Evolutionary conservation across 2,888 invertebrate species (phyloP).

Genomic region (Teinopalpus imperialis): DNA sequence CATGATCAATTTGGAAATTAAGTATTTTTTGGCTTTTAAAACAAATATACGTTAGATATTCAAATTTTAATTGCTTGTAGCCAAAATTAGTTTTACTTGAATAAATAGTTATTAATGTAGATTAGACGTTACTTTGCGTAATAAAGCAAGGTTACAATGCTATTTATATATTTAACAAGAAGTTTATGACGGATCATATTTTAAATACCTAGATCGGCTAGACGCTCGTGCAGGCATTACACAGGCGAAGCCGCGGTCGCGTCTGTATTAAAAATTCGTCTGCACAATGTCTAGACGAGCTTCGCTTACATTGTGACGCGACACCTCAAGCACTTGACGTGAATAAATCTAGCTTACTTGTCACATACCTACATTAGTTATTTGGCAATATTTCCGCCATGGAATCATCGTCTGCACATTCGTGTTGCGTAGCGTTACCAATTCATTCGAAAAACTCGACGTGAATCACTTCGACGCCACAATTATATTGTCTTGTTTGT

Average conservation of each 20-base stretch:
- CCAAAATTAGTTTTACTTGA: too few species aligned
- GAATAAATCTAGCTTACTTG: conserved; percentile 23
- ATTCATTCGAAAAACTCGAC: neutral
- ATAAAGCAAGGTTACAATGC: too few species aligned
- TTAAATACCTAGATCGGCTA: conserved; percentile 19
- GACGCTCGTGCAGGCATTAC: conserved; percentile 30
- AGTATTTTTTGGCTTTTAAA: too few species aligned
- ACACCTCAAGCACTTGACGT: conserved; percentile 47
- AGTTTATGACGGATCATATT: neutral
- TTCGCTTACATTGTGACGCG: conserved; percentile 57
- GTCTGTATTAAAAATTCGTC: conserved; percentile 68
- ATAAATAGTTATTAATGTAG: too few species aligned
- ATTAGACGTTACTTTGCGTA: too few species aligned
- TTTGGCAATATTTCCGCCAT: conserved; percentile 27
- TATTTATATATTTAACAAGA: too few species aligned
- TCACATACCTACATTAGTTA: conserved; percentile 26
- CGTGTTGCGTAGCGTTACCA: neutral
- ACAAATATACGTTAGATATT: too few species aligned
- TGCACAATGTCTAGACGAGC: conserved; percentile 70
- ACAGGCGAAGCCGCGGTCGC: conserved; percentile 34
- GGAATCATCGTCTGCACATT: conserved; percentile 9
- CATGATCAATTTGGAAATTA: too few species aligned
- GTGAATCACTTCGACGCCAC: conserved; percentile 5
- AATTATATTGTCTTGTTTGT: conserved; percentile 1
- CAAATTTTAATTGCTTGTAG: too few species aligned